Evolutionary conservation across 2,888 invertebrate genomes (phyloP).

Genomic region (Elgonia sp.): DNA sequence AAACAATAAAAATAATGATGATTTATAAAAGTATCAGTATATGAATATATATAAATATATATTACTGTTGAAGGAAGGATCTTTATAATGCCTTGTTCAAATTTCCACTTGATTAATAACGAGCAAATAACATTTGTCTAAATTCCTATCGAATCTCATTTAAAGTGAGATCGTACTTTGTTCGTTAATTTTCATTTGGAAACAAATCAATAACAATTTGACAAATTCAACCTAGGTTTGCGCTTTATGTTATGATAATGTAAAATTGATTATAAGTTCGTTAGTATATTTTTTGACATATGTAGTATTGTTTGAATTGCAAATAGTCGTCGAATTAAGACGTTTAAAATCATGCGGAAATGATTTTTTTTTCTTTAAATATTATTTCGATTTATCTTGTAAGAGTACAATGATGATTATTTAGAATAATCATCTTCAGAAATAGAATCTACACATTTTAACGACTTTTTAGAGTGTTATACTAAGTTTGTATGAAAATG

Average conservation of each 20-base stretch:
- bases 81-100: slow-evolving; percentile 42
- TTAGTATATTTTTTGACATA: no score
- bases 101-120: slow-evolving; percentile 40
- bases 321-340: no score
- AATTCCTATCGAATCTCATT: slow-evolving; percentile 10
- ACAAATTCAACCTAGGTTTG: neutral
- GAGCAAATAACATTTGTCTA: slow-evolving; percentile 20
- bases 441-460: slow-evolving; percentile 17
- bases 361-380: neutral
- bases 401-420: slow-evolving; percentile 23
- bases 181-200: slow-evolving; percentile 40
- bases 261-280: neutral
- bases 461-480: neutral
- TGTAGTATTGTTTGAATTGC: no score
- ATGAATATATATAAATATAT: slow-evolving; percentile 15
- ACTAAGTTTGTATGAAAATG: no score
- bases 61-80: slow-evolving; percentile 16
- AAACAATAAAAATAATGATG: no score
- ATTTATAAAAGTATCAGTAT: neutral
- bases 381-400: neutral
- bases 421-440: slow-evolving; percentile 14
- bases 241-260: slow-evolving; percentile 8
- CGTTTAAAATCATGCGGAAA: no score
- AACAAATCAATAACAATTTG: neutral
- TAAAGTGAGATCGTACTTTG: slow-evolving; percentile 7